Base-by-base conservation (phyloP, 2,888 invertebrate species). In the Lysandra bellargus region DNA sequence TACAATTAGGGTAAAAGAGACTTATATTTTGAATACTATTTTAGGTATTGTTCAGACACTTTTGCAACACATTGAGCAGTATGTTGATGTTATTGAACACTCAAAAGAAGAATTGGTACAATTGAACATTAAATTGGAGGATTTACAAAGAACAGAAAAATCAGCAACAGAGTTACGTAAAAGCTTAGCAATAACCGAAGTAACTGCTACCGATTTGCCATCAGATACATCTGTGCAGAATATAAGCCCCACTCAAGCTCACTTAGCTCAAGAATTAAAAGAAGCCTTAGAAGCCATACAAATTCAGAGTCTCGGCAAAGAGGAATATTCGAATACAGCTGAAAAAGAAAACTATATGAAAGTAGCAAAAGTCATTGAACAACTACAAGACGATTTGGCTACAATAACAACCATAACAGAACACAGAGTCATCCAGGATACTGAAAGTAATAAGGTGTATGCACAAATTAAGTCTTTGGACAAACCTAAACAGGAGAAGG, bases 11-110 rank as follows among this genome's bases (percentile, higher is more conserved):
- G 23, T 2, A 61, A 61, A 61, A 61, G 1, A 23, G 1, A 61
- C 6, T 61, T 61, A 23, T n/a, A 61, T 6, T 23, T 23, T 61
- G 0, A 1, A 5, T 23, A 23, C 12, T 49, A 23, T 74, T 74
- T 44, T 23, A 74, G 74, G 40, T 49, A 74, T 84, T 85, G 82
- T 80, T 86, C 33, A 82, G 86, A 82, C 86, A 37, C 84, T 92
- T 9, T 79, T 90, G 79, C 84, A 88, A 77, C 88, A 90, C 78
- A 89, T 93, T 49, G 89, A 92, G 78, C 87, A 90, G 81, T 92
- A 91, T 78, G 89, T 92, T 80, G 89, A 92, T 82, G 82, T 91
- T 6, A 87, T 90, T 79, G 90, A 92, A 86, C 88, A 88, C 53
- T 86, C 91, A 9, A 44, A 74, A 14, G 89, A 91, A 85, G 91